Base-by-base conservation (phyloP, 2,888 invertebrate genomes). In the Prosopocoilus inquinatus region DNA sequence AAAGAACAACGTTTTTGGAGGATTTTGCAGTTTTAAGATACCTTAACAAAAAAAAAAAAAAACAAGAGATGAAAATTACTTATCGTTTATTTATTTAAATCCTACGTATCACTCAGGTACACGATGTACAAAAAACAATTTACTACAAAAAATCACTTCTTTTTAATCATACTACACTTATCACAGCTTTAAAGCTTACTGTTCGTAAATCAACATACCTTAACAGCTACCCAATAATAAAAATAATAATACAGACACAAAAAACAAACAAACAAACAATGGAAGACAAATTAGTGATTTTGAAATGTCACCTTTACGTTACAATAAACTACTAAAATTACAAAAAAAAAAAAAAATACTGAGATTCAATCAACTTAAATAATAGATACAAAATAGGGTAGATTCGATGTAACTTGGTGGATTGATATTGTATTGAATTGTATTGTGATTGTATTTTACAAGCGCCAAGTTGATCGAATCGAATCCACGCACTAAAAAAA, bases 151-250 rank as follows among this genome's bases (percentile, higher is more conserved):
- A 60, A 63, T 53, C 61, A 59, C 58, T 57, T 54, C 32, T 59
- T 53, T 55, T 47, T 55, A 58, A 39, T 15, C n/a, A 36, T 32
- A 11, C 32, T 28, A 47, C 9, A 28, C 65, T 64, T 73, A 75
- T 74, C 75, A 75, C 75, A 75, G 72, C 67, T 67, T 71, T 72
- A 74, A 75, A 73, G 73, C 73, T 73, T 71, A 57, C 59, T 53
- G 57, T 59, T 58, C 58, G 58, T 61, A 59, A 54, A 60, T 62
- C 58, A 65, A 61, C 57, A 50, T 46, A 54, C 13, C 12, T 11
- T 36, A 36, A 36, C n/a, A 11, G 36, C 11, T 36, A 36, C 36
- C 36, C 11, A 36, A n/a, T n/a, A 36, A n/a, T n/a, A 36, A 36
- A 52, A 47, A n/a, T n/a, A n/a, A n/a, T n/a, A n/a, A n/a, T n/a